These are phyloP conservation scores for Lasioglossum calceatum DNA, from an alignment of 2,888 invertebrate genomes.

Conservation along the genomic window DNA sequence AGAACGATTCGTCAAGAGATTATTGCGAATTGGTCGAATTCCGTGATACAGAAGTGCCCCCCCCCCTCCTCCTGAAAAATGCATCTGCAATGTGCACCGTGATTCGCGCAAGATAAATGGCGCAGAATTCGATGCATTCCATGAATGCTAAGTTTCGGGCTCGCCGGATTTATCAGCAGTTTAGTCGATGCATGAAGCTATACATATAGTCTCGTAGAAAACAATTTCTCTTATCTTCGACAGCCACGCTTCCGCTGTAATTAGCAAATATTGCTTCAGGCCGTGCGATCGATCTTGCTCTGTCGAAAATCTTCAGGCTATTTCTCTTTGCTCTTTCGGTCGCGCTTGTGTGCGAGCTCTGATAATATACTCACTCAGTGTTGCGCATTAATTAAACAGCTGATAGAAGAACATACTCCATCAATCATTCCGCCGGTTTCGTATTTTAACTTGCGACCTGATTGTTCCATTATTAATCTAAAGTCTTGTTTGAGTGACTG, in stretches of 20 bases:
- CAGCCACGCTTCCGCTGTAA: constrained; percentile 41
- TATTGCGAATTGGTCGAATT: background rate
- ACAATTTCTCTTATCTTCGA: constrained; percentile 50
- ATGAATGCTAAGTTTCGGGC: background rate
- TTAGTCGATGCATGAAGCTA: background rate
- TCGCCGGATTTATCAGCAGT: constrained; percentile 17
- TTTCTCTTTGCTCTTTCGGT: constrained; percentile 15
- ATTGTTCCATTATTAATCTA: background rate
- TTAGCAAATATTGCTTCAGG: constrained; percentile 52
- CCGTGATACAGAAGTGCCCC: background rate
- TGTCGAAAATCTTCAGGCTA: constrained; percentile 8
- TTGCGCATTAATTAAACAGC: background rate
- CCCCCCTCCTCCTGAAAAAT: background rate
- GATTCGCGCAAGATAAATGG: constrained; percentile 10
- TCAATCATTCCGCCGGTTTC: background rate
- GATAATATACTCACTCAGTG: background rate
- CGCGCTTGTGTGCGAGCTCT: background rate
- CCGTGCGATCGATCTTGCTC: constrained; percentile 41
- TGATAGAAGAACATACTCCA: background rate
- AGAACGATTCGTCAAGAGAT: constrained; percentile 23
- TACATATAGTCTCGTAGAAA: constrained; percentile 12
- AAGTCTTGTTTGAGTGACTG: background rate
- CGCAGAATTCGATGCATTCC: constrained; percentile 8
- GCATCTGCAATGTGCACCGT: too few relatives aligned
- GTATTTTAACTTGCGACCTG: background rate